Evolutionary conservation across 1,140 invertebrate species (phyloP).

Genomic region (Venturia canescens): DNA sequence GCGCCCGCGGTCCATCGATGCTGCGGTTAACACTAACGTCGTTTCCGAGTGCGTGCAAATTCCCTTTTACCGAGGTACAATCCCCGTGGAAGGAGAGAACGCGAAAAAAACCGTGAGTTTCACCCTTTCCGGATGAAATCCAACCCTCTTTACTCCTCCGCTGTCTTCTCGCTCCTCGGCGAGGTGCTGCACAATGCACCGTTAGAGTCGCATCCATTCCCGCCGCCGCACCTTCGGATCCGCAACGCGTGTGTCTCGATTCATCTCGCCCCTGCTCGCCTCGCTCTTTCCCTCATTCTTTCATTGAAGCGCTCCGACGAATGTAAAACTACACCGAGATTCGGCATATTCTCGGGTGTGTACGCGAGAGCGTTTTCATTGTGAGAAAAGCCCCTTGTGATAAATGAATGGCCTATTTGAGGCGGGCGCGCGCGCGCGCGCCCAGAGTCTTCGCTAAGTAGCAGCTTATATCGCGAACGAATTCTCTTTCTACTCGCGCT

Average conservation of each 20-base stretch:
- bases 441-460: constrained; percentile 66
- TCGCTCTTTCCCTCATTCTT: constrained; percentile 25
- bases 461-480: constrained; percentile 65
- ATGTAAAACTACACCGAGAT: constrained; percentile 2
- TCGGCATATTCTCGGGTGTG: background rate
- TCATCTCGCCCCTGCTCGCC: background rate
- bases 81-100: too few species aligned
- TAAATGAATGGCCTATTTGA: constrained; percentile 64
- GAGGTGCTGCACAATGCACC: background rate
- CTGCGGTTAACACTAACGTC: too few species aligned
- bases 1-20: too few species aligned
- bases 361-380: constrained; percentile 14
- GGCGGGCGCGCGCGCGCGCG: too few species aligned
- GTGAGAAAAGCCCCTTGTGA: constrained; percentile 57
- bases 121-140: too few species aligned
- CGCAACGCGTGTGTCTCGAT: background rate
- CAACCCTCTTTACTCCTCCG: too few species aligned
- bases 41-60: too few species aligned
- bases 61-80: too few species aligned
- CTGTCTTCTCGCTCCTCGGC: background rate
- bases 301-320: background rate
- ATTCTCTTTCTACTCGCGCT: constrained; percentile 14
- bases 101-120: too few species aligned
- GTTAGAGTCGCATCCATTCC: background rate
- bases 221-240: background rate